Evolutionary conservation across 2,113 vertebrate species (phyloP), one percentile per base, ranked within the genome.

Genomic region (Tetraodon nigroviridis): DNA sequence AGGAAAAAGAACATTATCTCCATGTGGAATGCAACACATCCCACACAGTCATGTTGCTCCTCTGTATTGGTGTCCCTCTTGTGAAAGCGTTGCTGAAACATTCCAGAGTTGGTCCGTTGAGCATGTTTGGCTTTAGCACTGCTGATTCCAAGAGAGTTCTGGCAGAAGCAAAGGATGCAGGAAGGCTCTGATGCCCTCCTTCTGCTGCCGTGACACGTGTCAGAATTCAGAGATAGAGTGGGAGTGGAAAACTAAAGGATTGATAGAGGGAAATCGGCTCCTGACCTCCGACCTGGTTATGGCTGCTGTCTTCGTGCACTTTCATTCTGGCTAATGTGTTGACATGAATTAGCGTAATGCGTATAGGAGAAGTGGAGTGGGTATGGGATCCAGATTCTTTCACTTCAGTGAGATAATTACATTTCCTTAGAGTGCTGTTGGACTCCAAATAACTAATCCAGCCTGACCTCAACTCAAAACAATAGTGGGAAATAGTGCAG

Each of bases 271-370:
- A 41, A 64, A 40, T 1, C 21, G 20, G 0, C 8, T 37, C 32
- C 8, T 37, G 32, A 37, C 32, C n/a, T 46, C 46, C 18, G 18
- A 48, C 17, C 62, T 19, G 66, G 48, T 71, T 60, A 70, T 64
- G n/a, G 71, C 48, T 40, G 1, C 2, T 7, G 37, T 64, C 21
- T 45, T 66, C 52, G 72, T 74, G 73, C 54, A 51, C 41, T 64
- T 71, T 40, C 18, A 52, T 60, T 73, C 62, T 24, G 55, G 66
- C 75, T 83, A 84, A 79, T 75, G 66, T 80, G 76, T 65, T 79
- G 76, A 78, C 70, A 75, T 76, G 76, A 86, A 84, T 77, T 75
- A 75, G 77, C 61, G 57, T 66, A 76, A 37, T 53, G 57, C 60
- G 65, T 59, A 64, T 44, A 61, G 61, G 76, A 62, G 65, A 75